Conservation (phyloP, 1,140 invertebrate species). For the Drepana arcuata region DNA sequence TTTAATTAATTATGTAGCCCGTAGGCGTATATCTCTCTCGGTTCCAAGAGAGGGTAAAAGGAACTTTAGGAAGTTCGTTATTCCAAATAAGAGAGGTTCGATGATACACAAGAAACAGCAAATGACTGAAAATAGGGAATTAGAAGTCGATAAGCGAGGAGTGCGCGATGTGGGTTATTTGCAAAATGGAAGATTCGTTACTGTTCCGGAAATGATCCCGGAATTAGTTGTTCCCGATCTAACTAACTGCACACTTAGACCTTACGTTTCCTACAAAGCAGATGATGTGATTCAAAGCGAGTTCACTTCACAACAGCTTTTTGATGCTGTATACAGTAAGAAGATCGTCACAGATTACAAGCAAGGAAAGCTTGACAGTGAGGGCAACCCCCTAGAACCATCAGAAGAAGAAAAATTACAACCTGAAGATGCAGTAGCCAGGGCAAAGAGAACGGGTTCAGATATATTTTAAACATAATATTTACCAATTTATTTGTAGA, state of each 20-base stretch:
- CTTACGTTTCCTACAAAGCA: constrained; percentile 92
- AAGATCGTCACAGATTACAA: constrained; percentile 88
- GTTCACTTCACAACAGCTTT: constrained; percentile 89
- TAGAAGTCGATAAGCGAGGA: constrained; percentile 78
- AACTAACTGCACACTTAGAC: constrained; percentile 85
- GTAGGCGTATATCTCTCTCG: constrained; percentile 75
- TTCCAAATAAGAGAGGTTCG: constrained; percentile 82
- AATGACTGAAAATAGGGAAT: constrained; percentile 73
- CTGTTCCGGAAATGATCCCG: constrained; percentile 91
- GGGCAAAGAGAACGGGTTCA: constrained; percentile 81
- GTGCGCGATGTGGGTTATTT: constrained; percentile 75
- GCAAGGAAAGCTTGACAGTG: constrained; percentile 77
- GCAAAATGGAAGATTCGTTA: constrained; percentile 73
- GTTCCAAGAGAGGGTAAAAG: constrained; percentile 76
- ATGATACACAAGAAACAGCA: constrained; percentile 76
- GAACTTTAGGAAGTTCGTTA: constrained; percentile 85
- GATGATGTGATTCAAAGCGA: constrained; percentile 82
- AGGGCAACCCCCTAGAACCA: constrained; percentile 80
- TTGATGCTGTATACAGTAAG: constrained; percentile 84
- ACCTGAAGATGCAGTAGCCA: constrained; percentile 78
- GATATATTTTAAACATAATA: constrained; percentile 82
- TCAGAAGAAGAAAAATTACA: constrained; percentile 80
- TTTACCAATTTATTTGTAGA: too few relatives aligned
- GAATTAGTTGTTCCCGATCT: constrained; percentile 94
- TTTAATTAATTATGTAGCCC: constrained; percentile 43